phyloP scores from a whole-genome alignment of 2,797 vertebrate genomes.

The Naso thynnoides region DNA sequence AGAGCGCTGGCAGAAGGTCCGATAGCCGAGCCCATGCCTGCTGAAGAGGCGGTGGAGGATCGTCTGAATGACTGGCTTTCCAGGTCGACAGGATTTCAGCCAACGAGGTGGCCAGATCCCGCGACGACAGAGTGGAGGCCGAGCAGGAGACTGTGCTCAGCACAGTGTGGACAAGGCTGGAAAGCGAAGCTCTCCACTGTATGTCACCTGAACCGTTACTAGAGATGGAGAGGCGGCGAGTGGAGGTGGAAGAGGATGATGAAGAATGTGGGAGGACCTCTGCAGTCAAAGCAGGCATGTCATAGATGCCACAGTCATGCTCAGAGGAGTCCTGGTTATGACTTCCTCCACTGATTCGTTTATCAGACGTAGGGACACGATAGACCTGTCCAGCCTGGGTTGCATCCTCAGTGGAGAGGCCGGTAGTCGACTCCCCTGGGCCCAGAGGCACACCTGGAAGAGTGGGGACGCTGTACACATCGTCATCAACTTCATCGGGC shows the following conservation, averaged over 20 bases:
- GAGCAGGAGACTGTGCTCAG: conserved; percentile 68
- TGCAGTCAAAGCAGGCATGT: conserved; percentile 86
- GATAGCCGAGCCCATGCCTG: conserved; percentile 84
- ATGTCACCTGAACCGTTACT: conserved; percentile 85
- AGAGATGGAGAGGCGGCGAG: conserved; percentile 84
- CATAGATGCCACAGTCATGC: conserved; percentile 87
- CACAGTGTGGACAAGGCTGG: conserved; percentile 79
- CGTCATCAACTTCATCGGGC: conserved; percentile 78
- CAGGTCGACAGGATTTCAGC: conserved; percentile 86
- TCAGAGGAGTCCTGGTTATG: conserved; percentile 68
- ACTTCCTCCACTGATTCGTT: conserved; percentile 66
- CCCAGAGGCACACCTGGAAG: conserved; percentile 82
- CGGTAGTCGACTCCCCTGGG: conserved; percentile 61
- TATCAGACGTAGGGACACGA: conserved; percentile 78
- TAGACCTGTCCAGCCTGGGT: conserved; percentile 75
- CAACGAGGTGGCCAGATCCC: conserved; percentile 83
- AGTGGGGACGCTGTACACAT: conserved; percentile 86
- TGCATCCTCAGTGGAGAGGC: conserved; percentile 63
- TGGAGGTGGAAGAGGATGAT: conserved; percentile 78
- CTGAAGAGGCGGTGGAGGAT: conserved; percentile 81
- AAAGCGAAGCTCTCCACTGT: conserved; percentile 83
- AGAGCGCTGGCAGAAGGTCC: conserved; percentile 82
- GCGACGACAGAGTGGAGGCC: conserved; percentile 67
- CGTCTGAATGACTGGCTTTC: conserved; percentile 82
- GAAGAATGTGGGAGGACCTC: conserved; percentile 79